Base-by-base conservation (phyloP, 2,113 vertebrate genomes). In the Rhegmatorhina hoffmannsi region DNA sequence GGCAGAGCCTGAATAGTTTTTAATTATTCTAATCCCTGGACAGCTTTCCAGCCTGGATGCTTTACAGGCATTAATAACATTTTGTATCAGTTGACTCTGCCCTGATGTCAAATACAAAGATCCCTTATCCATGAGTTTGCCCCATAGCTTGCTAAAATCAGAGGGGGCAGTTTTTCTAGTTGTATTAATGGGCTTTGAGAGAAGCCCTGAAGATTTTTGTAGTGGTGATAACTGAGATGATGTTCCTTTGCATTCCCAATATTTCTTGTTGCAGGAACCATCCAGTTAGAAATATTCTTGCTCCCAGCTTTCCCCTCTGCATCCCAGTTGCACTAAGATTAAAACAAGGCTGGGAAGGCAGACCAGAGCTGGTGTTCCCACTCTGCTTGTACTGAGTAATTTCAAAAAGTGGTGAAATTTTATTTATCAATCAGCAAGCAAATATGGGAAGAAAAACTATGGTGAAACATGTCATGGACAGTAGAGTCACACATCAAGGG, bases 21-120 rank as follows among this genome's bases (percentile, higher is more conserved):
- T 84, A 94, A 64, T 82, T 91, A 69, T 89, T 84, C 17, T 89
- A 94, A 75, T 95, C 87, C 84, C 84, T 82, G 83, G 64, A 74
- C 72, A 74, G 29, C 29, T 80, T 92, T 93, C 75, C 17, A 91
- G 84, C 18, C 56, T 80, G 62, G 75, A 66, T 14, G 5, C 64
- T 90, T 93, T 49, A 47, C 50, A 78, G 73, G 33, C 33, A 59
- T 60, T 74, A 9, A 63, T 63, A 73, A 52, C 15, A 2, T 87
- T 87, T 90, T 84, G 20, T 78, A 50, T 77, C 5, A 14, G 15
- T 72, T 78, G 36, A 94, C 21, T 67, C 44, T 68, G 8, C 73
- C 29, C 64, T 59, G 60, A 73, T 84, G 47, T 68, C 53, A 87
- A 91, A 74, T 70, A 44, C 6, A 60, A 76, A 69, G 31, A 74